Conservation (phyloP, 2,888 invertebrate species). For the Hirtodrosophila alboralis region DNA sequence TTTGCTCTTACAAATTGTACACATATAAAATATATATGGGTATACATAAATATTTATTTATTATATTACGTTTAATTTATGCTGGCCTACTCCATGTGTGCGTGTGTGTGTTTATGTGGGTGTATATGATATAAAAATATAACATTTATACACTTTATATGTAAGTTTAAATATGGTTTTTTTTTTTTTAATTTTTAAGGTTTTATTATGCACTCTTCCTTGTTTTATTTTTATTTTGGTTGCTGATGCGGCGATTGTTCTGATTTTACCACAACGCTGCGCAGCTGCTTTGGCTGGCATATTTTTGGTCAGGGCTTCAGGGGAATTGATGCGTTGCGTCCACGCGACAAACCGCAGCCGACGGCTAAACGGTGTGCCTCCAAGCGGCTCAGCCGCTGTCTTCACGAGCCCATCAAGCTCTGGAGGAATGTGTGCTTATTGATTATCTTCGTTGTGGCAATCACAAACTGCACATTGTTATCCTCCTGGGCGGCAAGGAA, state of each 20-base stretch:
- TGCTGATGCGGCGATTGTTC: conserved; percentile 6
- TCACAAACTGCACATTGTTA: conserved; percentile 93
- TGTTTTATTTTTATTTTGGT: conserved; percentile 1
- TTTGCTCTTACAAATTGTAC: conserved; percentile 10
- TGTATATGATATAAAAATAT: conserved; percentile 26
- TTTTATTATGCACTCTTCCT: conserved; percentile 8
- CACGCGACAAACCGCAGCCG: conserved; percentile 55
- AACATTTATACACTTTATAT: conserved; percentile 24
- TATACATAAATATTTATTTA: conserved; percentile 7
- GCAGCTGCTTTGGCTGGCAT: conserved; percentile 24
- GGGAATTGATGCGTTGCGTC: conserved; percentile 52
- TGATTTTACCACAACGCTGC: conserved; percentile 16
- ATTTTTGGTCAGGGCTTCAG: conserved; percentile 34
- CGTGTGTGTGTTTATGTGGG: conserved; percentile 3
- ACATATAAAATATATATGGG: conserved; percentile 18
- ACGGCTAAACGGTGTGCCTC: conserved; percentile 54
- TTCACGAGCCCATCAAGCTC: conserved; percentile 86
- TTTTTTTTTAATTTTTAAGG: conserved; percentile 4
- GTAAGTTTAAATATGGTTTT: neutral
- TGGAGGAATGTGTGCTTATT: conserved; percentile 94
- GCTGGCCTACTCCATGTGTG: conserved; percentile 13
- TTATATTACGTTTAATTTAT: conserved; percentile 4
- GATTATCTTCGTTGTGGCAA: conserved; percentile 95
- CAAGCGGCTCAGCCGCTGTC: conserved; percentile 55
- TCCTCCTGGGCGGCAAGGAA: conserved; percentile 91